Evolutionary conservation across 2,888 invertebrate genomes (phyloP).

Genomic region (Lamproptera curius): DNA sequence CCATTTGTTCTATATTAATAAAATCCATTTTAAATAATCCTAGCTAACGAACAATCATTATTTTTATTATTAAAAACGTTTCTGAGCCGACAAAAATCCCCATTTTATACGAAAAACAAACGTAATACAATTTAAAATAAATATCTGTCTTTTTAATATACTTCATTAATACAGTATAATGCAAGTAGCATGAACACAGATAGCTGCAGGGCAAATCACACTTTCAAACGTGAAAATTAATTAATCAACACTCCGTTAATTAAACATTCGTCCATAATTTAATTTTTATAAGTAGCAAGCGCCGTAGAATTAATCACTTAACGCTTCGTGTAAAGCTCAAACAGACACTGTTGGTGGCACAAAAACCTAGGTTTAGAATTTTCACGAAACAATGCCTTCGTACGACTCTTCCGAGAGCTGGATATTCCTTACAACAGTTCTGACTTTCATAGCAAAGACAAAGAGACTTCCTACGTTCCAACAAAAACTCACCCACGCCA

Average conservation of each 20-base stretch:
- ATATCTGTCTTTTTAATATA: too few species aligned
- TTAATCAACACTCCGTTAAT: not conserved
- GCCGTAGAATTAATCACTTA: constrained; percentile 61
- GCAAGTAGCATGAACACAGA: not conserved
- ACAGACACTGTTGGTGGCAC: constrained; percentile 38
- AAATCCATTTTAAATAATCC: too few species aligned
- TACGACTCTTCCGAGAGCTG: constrained; percentile 47
- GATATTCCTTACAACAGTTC: constrained; percentile 72
- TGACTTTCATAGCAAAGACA: constrained; percentile 72
- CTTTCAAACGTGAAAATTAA: not conserved
- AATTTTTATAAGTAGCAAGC: constrained; percentile 28
- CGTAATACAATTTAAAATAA: too few species aligned
- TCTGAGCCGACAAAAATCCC: too few species aligned
- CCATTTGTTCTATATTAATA: too few species aligned
- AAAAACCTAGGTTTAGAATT: constrained; percentile 64
- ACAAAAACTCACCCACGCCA: constrained; percentile 76
- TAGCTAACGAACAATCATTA: too few species aligned
- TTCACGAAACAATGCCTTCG: constrained; percentile 64
- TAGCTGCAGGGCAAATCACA: not conserved
- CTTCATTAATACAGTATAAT: too few species aligned
- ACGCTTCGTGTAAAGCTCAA: constrained; percentile 59
- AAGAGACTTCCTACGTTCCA: constrained; percentile 70
- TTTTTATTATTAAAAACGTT: too few species aligned
- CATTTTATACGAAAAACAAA: too few species aligned
- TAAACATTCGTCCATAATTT: constrained; percentile 10